A percentile compares a stretch with the other conserved stretches of the same genome.
Conservation (phyloP, 2,888 invertebrate species). For the Anthophora plumipes region DNA sequence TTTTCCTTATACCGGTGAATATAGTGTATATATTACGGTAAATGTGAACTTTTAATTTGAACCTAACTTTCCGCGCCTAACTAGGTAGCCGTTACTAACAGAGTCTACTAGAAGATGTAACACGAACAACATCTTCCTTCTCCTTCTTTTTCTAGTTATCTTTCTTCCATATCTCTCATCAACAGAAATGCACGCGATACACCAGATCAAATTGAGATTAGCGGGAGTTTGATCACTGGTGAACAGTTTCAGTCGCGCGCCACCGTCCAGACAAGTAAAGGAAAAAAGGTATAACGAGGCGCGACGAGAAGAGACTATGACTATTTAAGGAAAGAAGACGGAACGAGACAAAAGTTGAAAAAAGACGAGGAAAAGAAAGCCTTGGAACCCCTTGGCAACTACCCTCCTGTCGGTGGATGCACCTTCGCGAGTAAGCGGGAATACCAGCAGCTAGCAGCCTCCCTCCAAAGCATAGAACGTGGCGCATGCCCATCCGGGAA, state of each 20-base stretch:
- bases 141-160: too few species aligned
- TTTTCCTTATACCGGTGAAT: too few species aligned
- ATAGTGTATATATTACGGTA: too few species aligned
- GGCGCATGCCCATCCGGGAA: conserved; percentile 83
- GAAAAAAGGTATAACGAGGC: conserved; percentile 1
- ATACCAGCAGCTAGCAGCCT: conserved; percentile 58
- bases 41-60: too few species aligned
- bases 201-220: neutral
- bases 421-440: conserved; percentile 61
- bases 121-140: too few species aligned
- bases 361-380: conserved; percentile 44
- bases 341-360: conserved; percentile 22
- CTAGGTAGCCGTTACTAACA: too few species aligned
- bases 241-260: neutral
- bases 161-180: too few species aligned
- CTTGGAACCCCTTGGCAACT: conserved; percentile 60
- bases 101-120: too few species aligned
- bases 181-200: neutral
- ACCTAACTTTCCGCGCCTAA: too few species aligned
- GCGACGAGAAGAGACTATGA: neutral
- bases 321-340: neutral
- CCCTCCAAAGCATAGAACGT: conserved; percentile 76
- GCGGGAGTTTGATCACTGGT: neutral
- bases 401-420: conserved; percentile 62
- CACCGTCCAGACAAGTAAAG: neutral